Evolutionary conservation across 2,888 invertebrate genomes (phyloP), one percentile per base, ranked within the genome.

Genomic region (Zeuzera pyrina): DNA sequence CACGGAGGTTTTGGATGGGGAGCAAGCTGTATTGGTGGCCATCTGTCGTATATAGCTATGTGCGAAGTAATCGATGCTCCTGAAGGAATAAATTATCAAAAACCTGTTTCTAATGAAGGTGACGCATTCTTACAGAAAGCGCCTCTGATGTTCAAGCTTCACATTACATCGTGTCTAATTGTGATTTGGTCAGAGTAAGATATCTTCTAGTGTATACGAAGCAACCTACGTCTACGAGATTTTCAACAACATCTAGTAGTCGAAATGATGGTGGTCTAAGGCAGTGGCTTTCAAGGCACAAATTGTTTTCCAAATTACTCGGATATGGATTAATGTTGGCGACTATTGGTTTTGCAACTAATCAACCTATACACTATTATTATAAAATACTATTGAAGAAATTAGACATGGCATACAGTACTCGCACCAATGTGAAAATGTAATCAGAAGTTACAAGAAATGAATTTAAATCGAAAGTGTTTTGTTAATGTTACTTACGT

Each of bases 1-100:
- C 91, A 90, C 15, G 86, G 86, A 42, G 90, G 88, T n/a, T 87
- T 86, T 52, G 87, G 91, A 7, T 92, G 94, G 94, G 88, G 89
- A 13, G 88, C 88, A 6, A 93, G 93, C 50, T 70, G 86, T 36
- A 85, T 93, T 30, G 94, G 94, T 2, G 86, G 88, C n/a, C 87
- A 89, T 42, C 73, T 93, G 30, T 90, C 92, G 23, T 91, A 92
- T 57, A 84, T 94, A 28, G 93, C 93, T 2, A 71, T 94, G 38
- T 92, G 94, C 70, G 92, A 95, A 77, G 87, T 93, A 31, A 86
- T 94, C 28, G 87, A 92, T 64, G 88, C 92, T 54, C 87, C 89
- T 1, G 85, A 87, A 32, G 85, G 85, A 41, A 85, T 88, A 3
- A 84, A 85, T 51, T 85, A 84, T 43, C 85, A 85, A 43, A 84